A percentile compares a stretch with the other conserved stretches of the same genome.
These are phyloP conservation scores for Coptodon rendalli DNA, from an alignment of 2,113 vertebrate species.

Conservation along the genomic window DNA sequence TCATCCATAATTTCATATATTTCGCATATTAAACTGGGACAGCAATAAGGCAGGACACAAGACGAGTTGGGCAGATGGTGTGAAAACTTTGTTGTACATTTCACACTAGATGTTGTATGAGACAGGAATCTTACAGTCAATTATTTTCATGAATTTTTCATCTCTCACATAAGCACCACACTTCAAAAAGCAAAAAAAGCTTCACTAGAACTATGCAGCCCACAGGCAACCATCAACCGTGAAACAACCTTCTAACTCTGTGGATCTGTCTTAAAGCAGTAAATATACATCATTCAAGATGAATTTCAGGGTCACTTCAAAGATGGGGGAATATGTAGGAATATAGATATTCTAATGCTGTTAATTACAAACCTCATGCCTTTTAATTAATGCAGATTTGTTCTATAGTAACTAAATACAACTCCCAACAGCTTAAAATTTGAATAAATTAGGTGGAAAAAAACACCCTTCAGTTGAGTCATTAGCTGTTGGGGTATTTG, in stretches of 20 bases:
- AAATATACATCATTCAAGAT: constrained; percentile 1
- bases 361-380: neutral
- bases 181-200: constrained; percentile 40
- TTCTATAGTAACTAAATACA: neutral
- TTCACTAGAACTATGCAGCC: constrained; percentile 17
- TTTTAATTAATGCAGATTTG: neutral
- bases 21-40: neutral
- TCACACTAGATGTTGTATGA: constrained; percentile 2
- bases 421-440: neutral
- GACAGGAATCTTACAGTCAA: constrained; percentile 5
- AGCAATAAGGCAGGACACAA: neutral
- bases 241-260: constrained; percentile 8
- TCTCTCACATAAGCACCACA: constrained; percentile 15
- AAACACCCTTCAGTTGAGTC: neutral
- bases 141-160: constrained; percentile 45
- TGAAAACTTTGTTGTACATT: neutral
- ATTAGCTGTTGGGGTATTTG: neutral
- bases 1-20: neutral
- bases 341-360: neutral
- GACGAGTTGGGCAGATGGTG: neutral
- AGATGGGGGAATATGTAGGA: neutral
- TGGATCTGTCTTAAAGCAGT: neutral
- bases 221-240: constrained; percentile 36
- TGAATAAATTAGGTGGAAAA: neutral
- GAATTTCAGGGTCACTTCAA: constrained; percentile 3